Evolutionary conservation across 2,113 vertebrate genomes (phyloP), one percentile per base, ranked within the genome.

Genomic region (Heteronetta atricapilla): DNA sequence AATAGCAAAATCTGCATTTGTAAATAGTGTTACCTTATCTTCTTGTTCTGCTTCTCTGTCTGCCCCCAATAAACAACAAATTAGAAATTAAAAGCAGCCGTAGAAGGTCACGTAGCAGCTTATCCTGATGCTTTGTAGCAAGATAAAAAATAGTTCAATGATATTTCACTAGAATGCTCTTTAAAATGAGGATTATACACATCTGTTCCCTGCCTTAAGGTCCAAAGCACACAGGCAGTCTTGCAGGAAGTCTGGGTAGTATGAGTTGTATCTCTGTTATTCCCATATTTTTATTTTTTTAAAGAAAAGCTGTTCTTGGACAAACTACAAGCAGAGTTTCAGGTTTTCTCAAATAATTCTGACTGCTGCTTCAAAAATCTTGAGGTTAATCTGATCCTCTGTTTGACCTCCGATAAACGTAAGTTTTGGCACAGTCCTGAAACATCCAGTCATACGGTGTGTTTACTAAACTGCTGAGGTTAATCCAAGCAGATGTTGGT

Each of bases 331-430:
- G 69, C 31, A 88, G 53, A 38, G 53, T 79, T 86, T 18, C 69
- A 92, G 22, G 67, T 85, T 92, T 92, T 82, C 48, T 92, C 58
- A 66, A 82, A 69, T 82, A 90, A 63, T 62, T 96, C 82, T 79
- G 53, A 63, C 26, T 89, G n/a, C 21, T 50, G 1, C 79, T 90
- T 93, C 48, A 87, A 85, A 94, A 87, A 90, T 21, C 36, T 68
- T 90, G 93, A 94, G 92, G 81, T 92, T 88, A 76, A 62, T 84
- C 70, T 93, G 70, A 82, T 95, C 70, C 59, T 95, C 78, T 73
- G 26, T 89, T 91, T 96, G 95, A 96, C 90, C 95, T 93, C 74
- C 66, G 81, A 93, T 90, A 96, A 90, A 92, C 81, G 76, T 6
- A 40, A 76, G 31, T 88, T 91, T 74, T 96, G 96, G 90, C 93